Base-by-base conservation (phyloP, 2,888 invertebrate species). In the Tachina fera region DNA sequence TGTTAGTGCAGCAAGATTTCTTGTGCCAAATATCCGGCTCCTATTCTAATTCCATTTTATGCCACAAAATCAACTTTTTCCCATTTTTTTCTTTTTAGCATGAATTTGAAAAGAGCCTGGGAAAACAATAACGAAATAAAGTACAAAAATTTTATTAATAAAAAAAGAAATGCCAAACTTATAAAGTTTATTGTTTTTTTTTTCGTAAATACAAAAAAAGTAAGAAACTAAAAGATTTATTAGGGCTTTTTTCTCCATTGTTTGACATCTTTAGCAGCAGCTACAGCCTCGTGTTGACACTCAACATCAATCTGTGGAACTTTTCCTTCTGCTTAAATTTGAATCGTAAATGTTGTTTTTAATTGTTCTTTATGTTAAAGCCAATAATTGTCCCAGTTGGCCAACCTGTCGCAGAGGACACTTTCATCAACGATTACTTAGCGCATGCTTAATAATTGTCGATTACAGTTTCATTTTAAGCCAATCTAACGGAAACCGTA, bases 41-140 rank as follows among this genome's bases (percentile, higher is more conserved):
- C 39, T 56, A 14, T 10, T 47, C 51, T 31, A 31, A 31, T 31
- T 49, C 53, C n/a, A 60, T 45, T 61, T 13, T 43, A 43, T 31
- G 51, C 45, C 58, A 77, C 9, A 19, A 56, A 58, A 16, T 61
- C 43, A 16, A 13, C 16, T 68, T 9, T 11, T 31, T 14, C 45
- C 39, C 16, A 39, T 14, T 45, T 22, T 22, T 2, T 60, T 31
- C 47, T 31, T 51, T 77, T 45, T 31, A 47, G 65, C 43, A 68
- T 19, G 31, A 68, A 68, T 41, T 75, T 74, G 5, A 67, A 76
- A 49, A 76, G 41, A 67, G 47, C 45, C 61, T 60, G 67, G 41
- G 41, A 63, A 81, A 72, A 74, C 61, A 78, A 77, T 56, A 53
- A 71, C 43, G 53, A 31, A 70, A 78, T 43, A 77, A 51, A 76